Base-by-base conservation (phyloP, 2,888 invertebrate genomes). In the Thereva nobilitata region DNA sequence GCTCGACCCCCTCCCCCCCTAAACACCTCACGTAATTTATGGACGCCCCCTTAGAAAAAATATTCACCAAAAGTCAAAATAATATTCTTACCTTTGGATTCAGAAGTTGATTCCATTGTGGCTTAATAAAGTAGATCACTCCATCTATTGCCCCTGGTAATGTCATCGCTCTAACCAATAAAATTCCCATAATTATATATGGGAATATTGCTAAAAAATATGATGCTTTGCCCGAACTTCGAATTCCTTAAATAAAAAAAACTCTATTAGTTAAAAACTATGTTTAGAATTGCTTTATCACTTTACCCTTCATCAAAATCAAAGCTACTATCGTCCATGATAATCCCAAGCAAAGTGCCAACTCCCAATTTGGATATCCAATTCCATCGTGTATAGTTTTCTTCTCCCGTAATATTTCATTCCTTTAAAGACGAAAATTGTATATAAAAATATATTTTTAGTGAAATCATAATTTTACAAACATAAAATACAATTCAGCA, bases 131-230 rank as follows among this genome's bases (percentile, higher is more conserved):
- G 77, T 84, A 89, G 1, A 85, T 73, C n/a, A 89, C 84, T 0
- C 88, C 89, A 59, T 86, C 77, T 1, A 79, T 73, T 9, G 89
- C 87, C 0, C 89, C 89, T 0, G 85, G 84, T 52, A 88, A 74
- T 0, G 86, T 86, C 12, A 84, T 77, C 0, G 87, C 83, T 56
- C 87, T 81, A 55, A 86, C 79, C n/a, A 89, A 79, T 56, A 89
- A 77, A 12, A 84, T 81, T 37, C 86, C 72, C 77, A 89, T 83
- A 53, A 89, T 83, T 49, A 84, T 75, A 73, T 87, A 87, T 0
- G 89, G 89, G 74, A 89, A 88, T 12, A 89, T 78, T 0, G 90
- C 89, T 3, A 90, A 84, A 72, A 91, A 86, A 75, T 90, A 90
- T 2, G 90, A 86, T 0, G 85, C 86, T 75, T 86, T 87, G 44